These are phyloP conservation scores for Drosophila takahashii DNA, from an alignment of 1,140 invertebrate species.

Conservation along the genomic window DNA sequence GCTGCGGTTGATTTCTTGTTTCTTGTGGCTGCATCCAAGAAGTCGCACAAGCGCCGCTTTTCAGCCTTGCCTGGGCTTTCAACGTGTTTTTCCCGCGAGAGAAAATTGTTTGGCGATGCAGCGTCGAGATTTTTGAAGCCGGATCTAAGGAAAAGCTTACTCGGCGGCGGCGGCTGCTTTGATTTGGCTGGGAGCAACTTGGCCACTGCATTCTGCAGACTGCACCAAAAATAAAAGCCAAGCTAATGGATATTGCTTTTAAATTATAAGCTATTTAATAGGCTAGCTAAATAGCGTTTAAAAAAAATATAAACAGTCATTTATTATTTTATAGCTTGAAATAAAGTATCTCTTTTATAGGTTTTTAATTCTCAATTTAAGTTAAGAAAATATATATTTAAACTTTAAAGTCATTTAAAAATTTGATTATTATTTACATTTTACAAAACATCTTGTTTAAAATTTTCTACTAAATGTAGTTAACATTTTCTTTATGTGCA, in stretches of 20 bases:
- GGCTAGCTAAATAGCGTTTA: no score
- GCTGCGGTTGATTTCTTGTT: constrained; percentile 49
- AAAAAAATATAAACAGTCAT: no score
- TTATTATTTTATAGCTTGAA: no score
- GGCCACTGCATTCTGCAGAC: constrained; percentile 14
- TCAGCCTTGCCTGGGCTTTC: constrained; percentile 32
- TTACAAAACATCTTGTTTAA: not conserved
- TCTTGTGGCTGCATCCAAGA: constrained; percentile 52
- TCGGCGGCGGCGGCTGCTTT: constrained; percentile 32
- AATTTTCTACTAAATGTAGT: not conserved
- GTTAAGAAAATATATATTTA: no score
- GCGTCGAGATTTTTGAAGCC: constrained; percentile 45
- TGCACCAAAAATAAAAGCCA: not conserved
- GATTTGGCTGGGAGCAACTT: constrained; percentile 30
- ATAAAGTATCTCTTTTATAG: no score
- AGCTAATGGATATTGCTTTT: not conserved
- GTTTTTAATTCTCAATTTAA: no score
- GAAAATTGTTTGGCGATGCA: constrained; percentile 55
- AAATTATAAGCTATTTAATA: no score
- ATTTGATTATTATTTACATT: no score
- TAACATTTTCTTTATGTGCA: not conserved
- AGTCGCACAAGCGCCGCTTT: constrained; percentile 52
- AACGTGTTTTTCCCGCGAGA: constrained; percentile 45
- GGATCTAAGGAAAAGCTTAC: constrained; percentile 59
- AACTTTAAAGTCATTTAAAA: no score